These are phyloP conservation scores for Myiozetetes cayanensis DNA, from an alignment of 2,113 vertebrate genomes.

Conservation along the genomic window DNA sequence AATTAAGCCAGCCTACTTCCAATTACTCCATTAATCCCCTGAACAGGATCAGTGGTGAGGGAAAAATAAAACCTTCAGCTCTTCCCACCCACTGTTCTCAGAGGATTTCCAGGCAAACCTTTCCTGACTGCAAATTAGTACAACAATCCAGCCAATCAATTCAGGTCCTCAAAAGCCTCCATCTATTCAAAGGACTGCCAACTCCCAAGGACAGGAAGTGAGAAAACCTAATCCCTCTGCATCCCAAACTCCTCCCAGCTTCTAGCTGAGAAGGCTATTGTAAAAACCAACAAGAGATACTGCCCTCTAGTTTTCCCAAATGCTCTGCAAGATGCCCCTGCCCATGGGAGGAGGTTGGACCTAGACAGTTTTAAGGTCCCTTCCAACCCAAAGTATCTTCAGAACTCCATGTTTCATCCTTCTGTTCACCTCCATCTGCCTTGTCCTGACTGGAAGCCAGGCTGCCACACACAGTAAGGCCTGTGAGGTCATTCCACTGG, in stretches of 20 bases:
- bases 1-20: not conserved
- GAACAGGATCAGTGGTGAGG: not conserved
- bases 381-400: not conserved
- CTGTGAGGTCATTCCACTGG: not conserved
- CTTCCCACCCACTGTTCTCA: not conserved
- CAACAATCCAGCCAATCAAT: not conserved
- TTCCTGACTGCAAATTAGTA: conserved; percentile 24
- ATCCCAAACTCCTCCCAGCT: not conserved
- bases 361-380: not conserved
- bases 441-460: not conserved
- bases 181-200: not conserved
- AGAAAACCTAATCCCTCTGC: not conserved
- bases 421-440: not conserved
- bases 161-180: not conserved
- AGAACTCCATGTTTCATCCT: not conserved
- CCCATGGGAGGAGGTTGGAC: not conserved
- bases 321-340: not conserved
- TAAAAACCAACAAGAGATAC: not conserved
- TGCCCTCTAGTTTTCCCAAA: not conserved
- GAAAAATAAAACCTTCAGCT: not conserved
- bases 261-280: not conserved
- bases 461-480: not conserved
- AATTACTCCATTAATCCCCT: conserved; percentile 1
- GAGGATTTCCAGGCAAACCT: not conserved
- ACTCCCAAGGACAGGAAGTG: not conserved